Evolutionary conservation across 2,888 invertebrate genomes (phyloP), one percentile per base, ranked within the genome.

Genomic region (Hipparchia semele): DNA sequence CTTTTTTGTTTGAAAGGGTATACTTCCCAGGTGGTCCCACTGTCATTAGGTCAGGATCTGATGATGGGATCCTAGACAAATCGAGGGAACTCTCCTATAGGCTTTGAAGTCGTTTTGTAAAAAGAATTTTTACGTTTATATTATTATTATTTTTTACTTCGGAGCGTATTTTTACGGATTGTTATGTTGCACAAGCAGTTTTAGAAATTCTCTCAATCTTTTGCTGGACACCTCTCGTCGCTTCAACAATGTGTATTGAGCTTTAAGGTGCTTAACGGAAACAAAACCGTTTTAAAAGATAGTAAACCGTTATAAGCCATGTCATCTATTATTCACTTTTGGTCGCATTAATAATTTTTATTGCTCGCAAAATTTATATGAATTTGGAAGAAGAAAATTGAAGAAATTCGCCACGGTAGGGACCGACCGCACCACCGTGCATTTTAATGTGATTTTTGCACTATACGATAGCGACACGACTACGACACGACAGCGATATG

Each of bases 331-430:
- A 70, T 68, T 72, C 67, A 73, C 53, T 68, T 74, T 62, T 67
- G 68, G 39, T 71, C 71, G 72, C 74, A 76, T 70, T 80, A 81
- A 79, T 61, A 61, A 60, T 61, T 80, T 82, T 80, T 80, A 79
- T 79, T 77, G 75, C 74, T 76, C 72, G 71, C 68, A 74, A 79
- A 80, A 80, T 83, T 82, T 82, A 81, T 80, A 77, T 79, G 74
- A 79, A 81, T 80, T 80, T 74, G 75, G 77, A 80, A 77, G 80
- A 81, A 80, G 78, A 80, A 80, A 79, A 82, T 81, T 81, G 77
- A 79, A 80, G 69, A 66, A 77, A 84, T 85, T 76, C 71, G 86
- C 77, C 73, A 84, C 85, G 89, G 87, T 84, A 80, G 81, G 88
- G 88, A 62, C 39, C 70, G 70, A 56, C 13, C 62, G 70, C 61